These are phyloP conservation scores for Drosophila anomalipes DNA, from an alignment of 2,888 invertebrate genomes.

Conservation along the genomic window DNA sequence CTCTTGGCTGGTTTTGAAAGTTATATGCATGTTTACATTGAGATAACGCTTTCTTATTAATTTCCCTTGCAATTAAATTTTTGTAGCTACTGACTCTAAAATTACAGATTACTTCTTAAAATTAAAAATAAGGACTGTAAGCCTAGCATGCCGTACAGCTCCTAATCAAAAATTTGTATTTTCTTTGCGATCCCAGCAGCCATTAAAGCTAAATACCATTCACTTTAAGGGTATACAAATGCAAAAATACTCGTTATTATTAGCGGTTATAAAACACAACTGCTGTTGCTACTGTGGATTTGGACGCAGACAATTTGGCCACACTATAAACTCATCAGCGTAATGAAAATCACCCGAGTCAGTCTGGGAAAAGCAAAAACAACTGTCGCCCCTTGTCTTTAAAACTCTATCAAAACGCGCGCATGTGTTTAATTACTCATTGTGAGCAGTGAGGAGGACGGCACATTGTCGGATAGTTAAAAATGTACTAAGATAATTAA, in stretches of 20 bases:
- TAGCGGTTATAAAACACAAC: constrained; percentile 44
- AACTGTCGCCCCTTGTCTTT: constrained; percentile 33
- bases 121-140: background rate
- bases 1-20: background rate
- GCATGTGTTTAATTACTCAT: constrained; percentile 70
- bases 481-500: constrained; percentile 64
- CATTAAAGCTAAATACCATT: background rate
- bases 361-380: constrained; percentile 17
- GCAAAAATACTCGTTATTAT: constrained; percentile 27
- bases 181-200: background rate
- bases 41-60: background rate
- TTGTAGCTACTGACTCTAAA: background rate
- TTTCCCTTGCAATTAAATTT: background rate
- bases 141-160: background rate
- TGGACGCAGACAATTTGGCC: constrained; percentile 54
- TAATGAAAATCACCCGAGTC: constrained; percentile 63
- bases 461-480: constrained; percentile 68
- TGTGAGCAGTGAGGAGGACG: constrained; percentile 32
- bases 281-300: constrained; percentile 19
- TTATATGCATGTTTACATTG: no score
- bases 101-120: background rate
- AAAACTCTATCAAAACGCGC: constrained; percentile 65
- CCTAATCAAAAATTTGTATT: background rate
- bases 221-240: background rate
- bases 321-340: constrained; percentile 76